A percentile compares a stretch with the other conserved stretches of the same genome.
These are phyloP conservation scores for Lasioglossum zephyrum DNA, from an alignment of 2,888 invertebrate genomes.

Conservation along the genomic window DNA sequence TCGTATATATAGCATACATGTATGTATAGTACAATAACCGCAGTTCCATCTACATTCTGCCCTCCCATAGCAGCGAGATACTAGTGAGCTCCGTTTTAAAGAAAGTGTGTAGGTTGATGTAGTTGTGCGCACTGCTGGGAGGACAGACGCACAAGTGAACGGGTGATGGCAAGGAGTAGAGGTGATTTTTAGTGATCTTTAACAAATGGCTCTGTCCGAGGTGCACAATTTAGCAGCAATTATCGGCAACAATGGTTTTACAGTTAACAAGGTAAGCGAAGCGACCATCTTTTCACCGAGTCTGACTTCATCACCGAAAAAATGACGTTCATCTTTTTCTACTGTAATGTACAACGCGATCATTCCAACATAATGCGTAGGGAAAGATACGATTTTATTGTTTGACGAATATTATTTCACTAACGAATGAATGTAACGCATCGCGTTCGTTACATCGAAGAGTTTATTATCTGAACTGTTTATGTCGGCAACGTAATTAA, in stretches of 20 bases:
- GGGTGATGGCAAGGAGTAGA: conserved; percentile 78
- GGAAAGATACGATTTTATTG: conserved; percentile 7
- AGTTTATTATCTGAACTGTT: neutral
- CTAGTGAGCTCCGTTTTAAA: conserved; percentile 52
- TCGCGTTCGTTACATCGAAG: neutral
- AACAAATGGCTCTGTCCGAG: conserved; percentile 80
- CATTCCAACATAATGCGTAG: conserved; percentile 29
- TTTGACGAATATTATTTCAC: conserved; percentile 13
- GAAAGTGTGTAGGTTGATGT: conserved; percentile 44
- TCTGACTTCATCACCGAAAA: conserved; percentile 35
- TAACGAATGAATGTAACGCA: neutral
- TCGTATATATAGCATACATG: conserved; percentile 6
- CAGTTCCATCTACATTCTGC: conserved; percentile 46
- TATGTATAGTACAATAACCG: conserved; percentile 34
- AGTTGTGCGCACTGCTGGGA: conserved; percentile 54
- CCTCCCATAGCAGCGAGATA: conserved; percentile 45
- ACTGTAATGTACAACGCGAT: conserved; percentile 47
- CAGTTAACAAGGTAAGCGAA: conserved; percentile 76
- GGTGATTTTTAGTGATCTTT: conserved; percentile 64
- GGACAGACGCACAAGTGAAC: conserved; percentile 64
- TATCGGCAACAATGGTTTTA: conserved; percentile 79
- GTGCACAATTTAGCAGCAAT: conserved; percentile 80
- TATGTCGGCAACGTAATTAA: conserved; percentile 19
- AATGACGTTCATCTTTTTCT: conserved; percentile 47
- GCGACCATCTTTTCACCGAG: conserved; percentile 26